Evolutionary conservation across 2,888 invertebrate genomes (phyloP), one percentile per base, ranked within the genome.

Genomic region (Polydrusus pterygomalis): DNA sequence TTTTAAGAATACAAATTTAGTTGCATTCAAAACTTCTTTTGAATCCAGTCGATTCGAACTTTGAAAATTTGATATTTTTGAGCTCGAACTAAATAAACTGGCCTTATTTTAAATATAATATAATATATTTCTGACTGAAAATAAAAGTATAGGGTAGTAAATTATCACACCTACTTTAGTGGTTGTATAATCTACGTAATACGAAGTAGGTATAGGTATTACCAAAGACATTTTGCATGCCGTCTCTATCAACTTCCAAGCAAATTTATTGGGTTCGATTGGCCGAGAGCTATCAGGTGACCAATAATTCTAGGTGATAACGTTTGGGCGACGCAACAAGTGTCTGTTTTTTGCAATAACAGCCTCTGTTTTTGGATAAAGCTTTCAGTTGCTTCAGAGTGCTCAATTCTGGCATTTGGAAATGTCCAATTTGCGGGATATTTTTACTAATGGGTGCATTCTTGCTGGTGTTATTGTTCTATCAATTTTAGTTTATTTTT

Each of bases 381-480:
- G 54, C 13, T 54, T 64, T 70, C 70, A 70, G 74, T 74, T 74
- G 58, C 15, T 10, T 15, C 11, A 20, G 18, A 56, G 69, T 56
- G 70, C 47, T 74, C 47, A 69, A 43, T 58, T 74, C 18, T 34
- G 56, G 18, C 63, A 60, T 45, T 60, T 56, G 67, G 40, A 73
- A 58, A 77, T 77, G 77, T 67, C 71, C 45, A 65, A 74, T 60
- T 74, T 74, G 70, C 69, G 74, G 25, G 74, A 77, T 64, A 60
- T 70, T 43, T 17, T 74, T 20, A 25, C 64, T 34, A 67, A 63
- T 60, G 73, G 49, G 40, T 74, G 74, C 30, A 62, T 77, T 20
- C 34, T 74, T 38, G 43, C 45, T 2, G 20, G 43, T 63, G 73
- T 74, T 43, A 20, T 77, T 47, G 25, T 62, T 47, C 51, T 74